phyloP scores from a whole-genome alignment of 1,140 invertebrate genomes.

The Chrysomallon squamiferum region DNA sequence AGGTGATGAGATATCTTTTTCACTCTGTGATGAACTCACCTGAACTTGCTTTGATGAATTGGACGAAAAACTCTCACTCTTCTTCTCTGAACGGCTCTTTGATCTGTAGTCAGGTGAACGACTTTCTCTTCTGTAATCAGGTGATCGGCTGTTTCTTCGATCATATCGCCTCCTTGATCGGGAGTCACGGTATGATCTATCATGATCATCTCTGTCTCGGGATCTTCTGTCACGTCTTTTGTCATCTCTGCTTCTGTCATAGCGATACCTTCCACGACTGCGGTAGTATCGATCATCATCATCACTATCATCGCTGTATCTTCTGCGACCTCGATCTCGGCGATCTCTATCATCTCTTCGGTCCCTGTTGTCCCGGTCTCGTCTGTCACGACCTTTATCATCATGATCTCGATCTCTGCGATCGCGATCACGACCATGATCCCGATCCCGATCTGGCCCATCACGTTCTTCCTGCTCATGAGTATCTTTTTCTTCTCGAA shows the following conservation, averaged over 20 bases:
- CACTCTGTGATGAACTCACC: not conserved
- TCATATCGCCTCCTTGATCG: conserved; percentile 6
- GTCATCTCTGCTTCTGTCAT: conserved; percentile 8
- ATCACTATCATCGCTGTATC: conserved; percentile 13
- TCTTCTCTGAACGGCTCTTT: conserved; percentile 14
- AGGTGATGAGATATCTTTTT: conserved; percentile 1
- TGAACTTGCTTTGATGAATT: too few species aligned
- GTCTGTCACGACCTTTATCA: conserved; percentile 10
- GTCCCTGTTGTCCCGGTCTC: too few species aligned
- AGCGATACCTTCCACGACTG: conserved; percentile 23
- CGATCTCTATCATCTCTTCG: not conserved
- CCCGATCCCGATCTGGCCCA: not conserved
- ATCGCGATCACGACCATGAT: conserved; percentile 8
- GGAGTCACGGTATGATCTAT: not conserved
- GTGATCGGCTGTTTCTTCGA: conserved; percentile 21
- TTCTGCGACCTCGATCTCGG: conserved; percentile 13
- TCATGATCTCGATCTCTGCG: conserved; percentile 3
- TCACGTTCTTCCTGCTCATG: not conserved
- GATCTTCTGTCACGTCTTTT: not conserved
- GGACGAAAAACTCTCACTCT: not conserved
- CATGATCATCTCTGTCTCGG: not conserved
- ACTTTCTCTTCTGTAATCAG: conserved; percentile 11
- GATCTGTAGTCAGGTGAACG: conserved; percentile 12
- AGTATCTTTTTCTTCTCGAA: conserved; percentile 10
- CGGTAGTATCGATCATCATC: conserved; percentile 17